Base-by-base conservation (phyloP, 2,797 vertebrate genomes). In the Sebastes aleutianus region DNA sequence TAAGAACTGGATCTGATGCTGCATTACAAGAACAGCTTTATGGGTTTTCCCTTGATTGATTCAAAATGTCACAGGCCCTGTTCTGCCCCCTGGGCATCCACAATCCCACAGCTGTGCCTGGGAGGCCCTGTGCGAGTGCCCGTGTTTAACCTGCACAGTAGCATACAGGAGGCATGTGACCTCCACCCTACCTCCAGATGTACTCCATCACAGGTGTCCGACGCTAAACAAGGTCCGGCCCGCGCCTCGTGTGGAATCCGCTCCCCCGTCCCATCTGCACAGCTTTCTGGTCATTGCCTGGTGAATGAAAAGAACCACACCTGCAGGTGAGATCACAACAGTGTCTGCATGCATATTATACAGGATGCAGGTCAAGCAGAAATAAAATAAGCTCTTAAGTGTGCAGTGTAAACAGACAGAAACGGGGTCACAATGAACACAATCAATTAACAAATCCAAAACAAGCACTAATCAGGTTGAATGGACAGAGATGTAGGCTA, bases 381-480 rank as follows among this genome's bases (percentile, higher is more conserved):
- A 91, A 75, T 59, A 34, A 72, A 83, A 76, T 62, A 82, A 82
- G 72, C 74, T 78, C 81, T 84, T 65, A 90, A 85, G 87, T 87
- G 87, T 78, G 73, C 80, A 82, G 70, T 67, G 76, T 79, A 83
- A 88, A 89, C 88, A 88, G 64, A 90, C 61, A 86, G 87, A 85
- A 83, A 85, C n/a, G n/a, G 77, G 87, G 69, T 84, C 87, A 87
- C 87, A 92, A 66, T 91, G 87, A 93, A 91, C 92, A 93, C 89
- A 93, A 85, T 83, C 92, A 93, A 93, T 95, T 92, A 91, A 91
- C 84, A 81, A 79, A 91, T 80, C 83, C 87, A 75, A 90, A 93
- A 89, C 85, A 89, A 84, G 84, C 78, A 26, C 65, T 84, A 86
- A 86, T 92, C 90, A 84, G 88, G 87, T 71, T 88, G 88, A 91